phyloP scores from a whole-genome alignment of 2,888 invertebrate species.

The Hyposoter didymator region DNA sequence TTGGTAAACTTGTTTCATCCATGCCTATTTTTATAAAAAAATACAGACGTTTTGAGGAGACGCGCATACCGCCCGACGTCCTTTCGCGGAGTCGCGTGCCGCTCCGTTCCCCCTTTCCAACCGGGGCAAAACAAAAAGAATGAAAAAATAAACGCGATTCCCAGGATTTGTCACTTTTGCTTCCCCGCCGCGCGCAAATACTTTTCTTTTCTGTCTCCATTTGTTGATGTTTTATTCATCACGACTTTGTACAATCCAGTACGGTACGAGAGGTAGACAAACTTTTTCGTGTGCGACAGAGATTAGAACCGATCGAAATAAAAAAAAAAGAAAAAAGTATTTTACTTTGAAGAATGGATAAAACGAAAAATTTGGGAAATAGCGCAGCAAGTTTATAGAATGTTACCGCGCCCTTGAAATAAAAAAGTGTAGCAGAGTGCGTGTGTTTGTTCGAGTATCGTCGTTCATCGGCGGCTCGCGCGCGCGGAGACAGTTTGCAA shows the following conservation, averaged over 20 bases:
- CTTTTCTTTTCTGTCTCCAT: background rate
- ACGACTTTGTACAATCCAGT: background rate
- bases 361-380: no score
- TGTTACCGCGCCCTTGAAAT: no score
- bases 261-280: background rate
- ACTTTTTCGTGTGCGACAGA: background rate
- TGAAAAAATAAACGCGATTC: background rate
- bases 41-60: slow-evolving; percentile 25
- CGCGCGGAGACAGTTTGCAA: slow-evolving; percentile 15
- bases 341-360: no score
- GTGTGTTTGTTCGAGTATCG: no score
- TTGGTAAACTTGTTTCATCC: slow-evolving; percentile 37
- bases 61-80: no score
- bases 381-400: no score
- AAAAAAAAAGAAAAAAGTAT: no score
- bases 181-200: background rate
- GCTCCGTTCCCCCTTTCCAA: slow-evolving; percentile 23
- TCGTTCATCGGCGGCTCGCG: no score
- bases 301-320: no score
- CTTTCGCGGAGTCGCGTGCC: background rate
- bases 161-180: slow-evolving; percentile 33
- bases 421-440: no score
- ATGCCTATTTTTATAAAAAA: background rate
- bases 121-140: background rate
- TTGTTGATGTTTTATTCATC: background rate